phyloP scores from a whole-genome alignment of 1,140 invertebrate genomes.

The Danaus melanippus region DNA sequence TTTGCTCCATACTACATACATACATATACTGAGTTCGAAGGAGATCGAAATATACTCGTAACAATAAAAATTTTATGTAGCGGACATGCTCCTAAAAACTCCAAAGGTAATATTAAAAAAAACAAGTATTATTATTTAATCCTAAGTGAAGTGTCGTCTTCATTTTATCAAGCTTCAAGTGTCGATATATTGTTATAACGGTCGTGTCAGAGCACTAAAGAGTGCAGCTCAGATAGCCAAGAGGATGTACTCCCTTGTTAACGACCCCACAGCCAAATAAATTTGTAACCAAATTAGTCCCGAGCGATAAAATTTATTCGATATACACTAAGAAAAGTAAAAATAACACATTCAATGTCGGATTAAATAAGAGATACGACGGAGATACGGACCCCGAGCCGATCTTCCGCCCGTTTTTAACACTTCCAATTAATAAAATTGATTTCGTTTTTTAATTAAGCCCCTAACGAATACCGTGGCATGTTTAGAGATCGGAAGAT shows the following conservation, averaged over 20 bases:
- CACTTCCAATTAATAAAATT: conserved; percentile 72
- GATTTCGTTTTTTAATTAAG: conserved; percentile 71
- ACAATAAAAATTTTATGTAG: conserved; percentile 59
- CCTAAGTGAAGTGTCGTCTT: conserved; percentile 63
- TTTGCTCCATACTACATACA: conserved; percentile 10
- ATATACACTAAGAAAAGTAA: conserved; percentile 66
- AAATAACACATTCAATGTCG: conserved; percentile 69
- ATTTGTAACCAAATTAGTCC: conserved; percentile 72
- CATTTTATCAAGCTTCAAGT: conserved; percentile 66
- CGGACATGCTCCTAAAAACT: conserved; percentile 30
- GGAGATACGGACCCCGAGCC: conserved; percentile 57
- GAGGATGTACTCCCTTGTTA: conserved; percentile 67
- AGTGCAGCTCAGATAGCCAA: conserved; percentile 59
- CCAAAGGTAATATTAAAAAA: conserved; percentile 30
- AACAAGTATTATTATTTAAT: conserved; percentile 67
- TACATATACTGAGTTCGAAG: conserved; percentile 39
- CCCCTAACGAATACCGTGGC: conserved; percentile 55
- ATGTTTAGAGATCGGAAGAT: conserved; percentile 58
- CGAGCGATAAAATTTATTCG: conserved; percentile 71
- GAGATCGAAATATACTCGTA: conserved; percentile 34
- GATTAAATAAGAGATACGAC: conserved; percentile 70
- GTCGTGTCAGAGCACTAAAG: conserved; percentile 58
- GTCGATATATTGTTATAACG: conserved; percentile 68
- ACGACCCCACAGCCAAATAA: conserved; percentile 68
- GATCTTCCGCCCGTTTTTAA: conserved; percentile 70